phyloP scores from a whole-genome alignment of 2,113 vertebrate genomes.

The Climacteris rufus region DNA sequence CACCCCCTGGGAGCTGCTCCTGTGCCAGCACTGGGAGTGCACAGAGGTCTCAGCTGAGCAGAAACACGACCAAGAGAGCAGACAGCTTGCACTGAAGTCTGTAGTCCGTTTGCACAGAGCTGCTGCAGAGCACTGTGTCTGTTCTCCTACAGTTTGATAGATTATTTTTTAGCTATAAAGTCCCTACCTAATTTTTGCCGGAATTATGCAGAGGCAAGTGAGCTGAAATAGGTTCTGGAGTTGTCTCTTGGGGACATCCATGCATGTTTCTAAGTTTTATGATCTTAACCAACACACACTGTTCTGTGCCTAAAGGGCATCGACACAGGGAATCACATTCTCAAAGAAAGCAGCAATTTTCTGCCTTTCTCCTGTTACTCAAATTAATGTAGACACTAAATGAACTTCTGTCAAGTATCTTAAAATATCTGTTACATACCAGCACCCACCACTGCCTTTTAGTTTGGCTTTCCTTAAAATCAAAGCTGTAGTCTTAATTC shows the following conservation, averaged over 20 bases:
- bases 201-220: neutral
- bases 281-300: neutral
- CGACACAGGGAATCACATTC: neutral
- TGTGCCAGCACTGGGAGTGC: neutral
- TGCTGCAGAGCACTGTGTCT: neutral
- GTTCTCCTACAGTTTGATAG: neutral
- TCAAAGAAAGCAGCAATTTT: neutral
- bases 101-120: neutral
- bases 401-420: neutral
- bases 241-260: neutral
- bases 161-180: neutral
- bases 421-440: neutral
- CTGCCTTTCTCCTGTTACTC: neutral
- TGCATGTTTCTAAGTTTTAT: neutral
- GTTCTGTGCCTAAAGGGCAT: neutral
- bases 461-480: neutral
- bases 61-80: neutral
- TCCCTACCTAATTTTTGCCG: neutral
- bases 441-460: neutral
- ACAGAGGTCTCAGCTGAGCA: neutral
- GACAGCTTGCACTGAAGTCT: neutral
- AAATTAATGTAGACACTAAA: neutral
- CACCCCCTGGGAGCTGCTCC: neutral
- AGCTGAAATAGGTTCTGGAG: neutral
- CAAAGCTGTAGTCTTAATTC: neutral